A percentile compares a stretch with the other conserved stretches of the same genome.
These are phyloP conservation scores for Mesochorus sp. DNA, from an alignment of 2,888 invertebrate genomes.

Conservation along the genomic window DNA sequence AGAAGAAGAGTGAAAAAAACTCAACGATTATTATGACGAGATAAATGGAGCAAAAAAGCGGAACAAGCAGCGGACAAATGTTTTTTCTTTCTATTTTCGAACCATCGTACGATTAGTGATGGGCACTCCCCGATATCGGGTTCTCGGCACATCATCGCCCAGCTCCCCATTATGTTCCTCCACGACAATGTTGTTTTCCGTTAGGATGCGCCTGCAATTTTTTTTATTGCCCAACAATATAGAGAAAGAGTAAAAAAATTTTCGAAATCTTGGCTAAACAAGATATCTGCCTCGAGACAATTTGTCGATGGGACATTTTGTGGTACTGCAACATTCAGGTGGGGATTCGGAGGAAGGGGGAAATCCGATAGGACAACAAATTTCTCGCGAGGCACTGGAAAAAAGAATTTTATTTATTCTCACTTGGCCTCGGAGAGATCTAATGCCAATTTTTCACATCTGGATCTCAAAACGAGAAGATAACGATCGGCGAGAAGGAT, in stretches of 20 bases:
- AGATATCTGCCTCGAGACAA: slow-evolving; percentile 39
- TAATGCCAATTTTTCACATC: slow-evolving; percentile 75
- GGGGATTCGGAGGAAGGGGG: not conserved
- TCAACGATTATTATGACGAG: not conserved
- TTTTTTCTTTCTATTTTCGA: slow-evolving; percentile 70
- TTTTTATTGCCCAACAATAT: slow-evolving; percentile 23
- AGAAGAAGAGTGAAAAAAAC: slow-evolving; percentile 26
- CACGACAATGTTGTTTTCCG: slow-evolving; percentile 77
- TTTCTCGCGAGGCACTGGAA: slow-evolving; percentile 1
- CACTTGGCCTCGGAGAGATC: slow-evolving; percentile 79
- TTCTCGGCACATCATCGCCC: slow-evolving; percentile 75
- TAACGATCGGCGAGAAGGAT: slow-evolving; percentile 77
- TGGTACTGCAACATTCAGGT: not conserved
- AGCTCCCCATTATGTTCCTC: slow-evolving; percentile 76
- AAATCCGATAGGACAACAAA: slow-evolving; percentile 25
- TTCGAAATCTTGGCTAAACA: not conserved
- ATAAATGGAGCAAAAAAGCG: slow-evolving; percentile 52
- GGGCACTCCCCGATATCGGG: slow-evolving; percentile 76
- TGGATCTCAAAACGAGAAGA: slow-evolving; percentile 73
- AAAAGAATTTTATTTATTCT: slow-evolving; percentile 59
- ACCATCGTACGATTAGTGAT: slow-evolving; percentile 80
- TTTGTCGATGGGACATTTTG: slow-evolving; percentile 32
- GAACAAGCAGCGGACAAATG: slow-evolving; percentile 64
- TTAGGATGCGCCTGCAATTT: slow-evolving; percentile 76
- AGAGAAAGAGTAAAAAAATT: slow-evolving; percentile 38